phyloP scores from a whole-genome alignment of 2,888 invertebrate genomes.

The Athripsodes cinereus region DNA sequence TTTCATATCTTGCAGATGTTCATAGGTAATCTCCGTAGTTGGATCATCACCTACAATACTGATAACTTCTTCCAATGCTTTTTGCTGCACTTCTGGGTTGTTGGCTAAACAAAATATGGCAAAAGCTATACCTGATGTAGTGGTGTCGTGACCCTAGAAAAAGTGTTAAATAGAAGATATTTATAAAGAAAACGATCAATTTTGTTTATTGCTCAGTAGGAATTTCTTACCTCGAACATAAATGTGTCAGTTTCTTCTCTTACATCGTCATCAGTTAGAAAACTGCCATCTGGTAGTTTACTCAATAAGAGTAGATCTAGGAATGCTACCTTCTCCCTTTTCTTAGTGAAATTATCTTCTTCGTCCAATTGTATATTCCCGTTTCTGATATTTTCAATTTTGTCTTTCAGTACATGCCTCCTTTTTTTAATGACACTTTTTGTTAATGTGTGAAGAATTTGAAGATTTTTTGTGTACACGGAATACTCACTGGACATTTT shows the following conservation, averaged over 20 bases:
- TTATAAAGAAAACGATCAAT: too few species aligned
- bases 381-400: slow-evolving; percentile 5
- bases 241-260: slow-evolving; percentile 38
- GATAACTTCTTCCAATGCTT: slow-evolving; percentile 18
- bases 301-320: slow-evolving; percentile 35
- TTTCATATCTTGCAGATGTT: slow-evolving; percentile 28
- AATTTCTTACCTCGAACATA: slow-evolving; percentile 35
- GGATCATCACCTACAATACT: slow-evolving; percentile 15
- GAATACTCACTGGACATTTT: neutral
- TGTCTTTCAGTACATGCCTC: slow-evolving; percentile 24
- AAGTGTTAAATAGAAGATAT: slow-evolving; percentile 12
- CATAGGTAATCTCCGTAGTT: slow-evolving; percentile 2
- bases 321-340: slow-evolving; percentile 33
- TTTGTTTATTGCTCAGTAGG: too few species aligned
- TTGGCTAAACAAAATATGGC: slow-evolving; percentile 39
- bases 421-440: slow-evolving; percentile 30
- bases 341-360: neutral
- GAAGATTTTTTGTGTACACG: slow-evolving; percentile 31
- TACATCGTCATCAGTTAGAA: slow-evolving; percentile 33
- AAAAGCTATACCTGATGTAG: slow-evolving; percentile 42
- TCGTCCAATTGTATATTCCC: neutral
- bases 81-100: slow-evolving; percentile 39
- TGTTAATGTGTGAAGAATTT: slow-evolving; percentile 32
- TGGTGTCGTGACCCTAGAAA: slow-evolving; percentile 47
- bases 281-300: slow-evolving; percentile 29